Conservation (phyloP, 2,888 invertebrate genomes). For the Brachyptera putata region DNA sequence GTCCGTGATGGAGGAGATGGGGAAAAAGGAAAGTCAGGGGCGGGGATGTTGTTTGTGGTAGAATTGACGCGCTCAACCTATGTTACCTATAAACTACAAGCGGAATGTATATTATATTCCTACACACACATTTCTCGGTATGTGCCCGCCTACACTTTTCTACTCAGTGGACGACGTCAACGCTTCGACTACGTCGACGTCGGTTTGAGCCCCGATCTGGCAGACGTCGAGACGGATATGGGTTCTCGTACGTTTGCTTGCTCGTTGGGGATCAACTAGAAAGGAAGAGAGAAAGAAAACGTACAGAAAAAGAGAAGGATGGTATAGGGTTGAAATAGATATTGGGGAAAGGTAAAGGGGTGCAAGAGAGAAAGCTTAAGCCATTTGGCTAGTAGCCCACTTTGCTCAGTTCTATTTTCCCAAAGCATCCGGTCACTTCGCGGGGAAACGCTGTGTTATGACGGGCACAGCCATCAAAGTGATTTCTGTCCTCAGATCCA, state of each 20-base stretch:
- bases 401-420: neutral
- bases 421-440: conserved; percentile 5
- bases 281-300: too few relatives aligned
- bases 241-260: neutral
- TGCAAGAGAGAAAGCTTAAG: neutral
- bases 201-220: neutral
- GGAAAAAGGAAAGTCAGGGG: too few relatives aligned
- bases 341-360: neutral
- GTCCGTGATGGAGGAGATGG: too few relatives aligned
- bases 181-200: too few relatives aligned
- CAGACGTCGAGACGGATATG: neutral
- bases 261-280: too few relatives aligned
- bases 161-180: neutral
- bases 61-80: too few relatives aligned
- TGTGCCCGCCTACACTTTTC: neutral
- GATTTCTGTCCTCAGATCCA: conserved; percentile 25
- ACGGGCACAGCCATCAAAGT: conserved; percentile 30
- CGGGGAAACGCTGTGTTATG: conserved; percentile 23
- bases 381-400: conserved; percentile 30
- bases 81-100: too few relatives aligned
- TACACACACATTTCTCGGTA: neutral
- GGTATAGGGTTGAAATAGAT: neutral
- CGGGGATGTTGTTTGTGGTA: too few relatives aligned
- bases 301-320: too few relatives aligned
- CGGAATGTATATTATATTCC: conserved; percentile 1